Percentiles rank a stretch among this genome's conserved stretches.
phyloP scores from a whole-genome alignment of 2,113 vertebrate genomes.

The Sinocyclocheilus grahami region DNA sequence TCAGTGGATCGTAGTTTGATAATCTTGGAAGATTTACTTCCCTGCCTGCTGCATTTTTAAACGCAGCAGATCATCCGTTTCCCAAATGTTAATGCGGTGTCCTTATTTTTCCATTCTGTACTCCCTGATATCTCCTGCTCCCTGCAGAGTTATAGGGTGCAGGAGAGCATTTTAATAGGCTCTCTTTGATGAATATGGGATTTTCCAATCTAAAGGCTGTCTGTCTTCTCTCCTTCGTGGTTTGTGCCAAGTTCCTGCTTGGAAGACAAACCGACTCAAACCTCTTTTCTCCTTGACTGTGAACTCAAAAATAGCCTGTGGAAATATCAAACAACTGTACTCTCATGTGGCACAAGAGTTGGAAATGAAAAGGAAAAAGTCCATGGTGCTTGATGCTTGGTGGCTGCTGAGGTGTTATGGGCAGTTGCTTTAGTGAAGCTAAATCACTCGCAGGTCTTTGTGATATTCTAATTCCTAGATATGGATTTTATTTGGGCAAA shows the following conservation, averaged over 20 bases:
- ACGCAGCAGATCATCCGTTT: constrained; percentile 25
- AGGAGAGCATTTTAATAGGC: constrained; percentile 29
- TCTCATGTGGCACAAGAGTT: background rate
- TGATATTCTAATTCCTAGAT: background rate
- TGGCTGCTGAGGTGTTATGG: background rate
- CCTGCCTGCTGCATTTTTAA: constrained; percentile 40
- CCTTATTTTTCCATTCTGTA: constrained; percentile 40
- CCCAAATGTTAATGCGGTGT: constrained; percentile 32
- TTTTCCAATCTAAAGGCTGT: constrained; percentile 28
- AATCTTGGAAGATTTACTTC: constrained; percentile 30
- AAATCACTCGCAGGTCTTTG: background rate
- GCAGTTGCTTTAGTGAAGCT: background rate
- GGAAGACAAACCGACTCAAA: constrained; percentile 13
- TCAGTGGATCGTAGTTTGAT: constrained; percentile 41
- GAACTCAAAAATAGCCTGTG: constrained; percentile 25
- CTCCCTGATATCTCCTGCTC: constrained; percentile 14
- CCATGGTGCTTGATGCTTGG: background rate
- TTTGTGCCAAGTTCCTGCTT: constrained; percentile 32
- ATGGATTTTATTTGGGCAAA: background rate
- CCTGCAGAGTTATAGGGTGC: constrained; percentile 26
- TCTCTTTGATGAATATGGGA: constrained; percentile 43
- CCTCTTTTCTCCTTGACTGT: constrained; percentile 13
- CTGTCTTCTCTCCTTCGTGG: constrained; percentile 18
- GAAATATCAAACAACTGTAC: constrained; percentile 18
- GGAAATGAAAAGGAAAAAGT: background rate